Conservation (phyloP, 1,140 invertebrate genomes). For the Melanaphis sacchari region DNA sequence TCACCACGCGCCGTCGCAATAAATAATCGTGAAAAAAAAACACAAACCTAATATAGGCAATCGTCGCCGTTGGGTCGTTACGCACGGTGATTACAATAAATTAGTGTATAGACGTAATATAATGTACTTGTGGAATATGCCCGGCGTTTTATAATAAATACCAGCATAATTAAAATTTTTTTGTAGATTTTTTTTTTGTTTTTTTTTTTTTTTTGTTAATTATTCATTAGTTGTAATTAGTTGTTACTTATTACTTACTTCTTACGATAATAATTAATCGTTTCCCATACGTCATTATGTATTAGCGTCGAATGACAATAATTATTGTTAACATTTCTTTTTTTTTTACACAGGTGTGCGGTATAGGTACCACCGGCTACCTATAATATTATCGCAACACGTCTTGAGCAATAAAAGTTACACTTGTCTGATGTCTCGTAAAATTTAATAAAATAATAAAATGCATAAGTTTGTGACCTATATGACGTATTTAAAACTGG, state of each 20-base stretch:
- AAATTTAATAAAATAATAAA: background rate
- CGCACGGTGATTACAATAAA: background rate
- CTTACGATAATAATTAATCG: background rate
- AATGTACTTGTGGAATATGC: background rate
- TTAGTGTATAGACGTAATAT: background rate
- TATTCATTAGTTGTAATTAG: background rate
- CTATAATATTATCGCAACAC: background rate
- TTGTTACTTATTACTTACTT: background rate
- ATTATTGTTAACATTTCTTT: background rate
- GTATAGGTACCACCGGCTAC: no score
- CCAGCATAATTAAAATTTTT: background rate
- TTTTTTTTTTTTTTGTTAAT: background rate
- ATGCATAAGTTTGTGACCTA: background rate
- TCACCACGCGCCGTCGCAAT: background rate
- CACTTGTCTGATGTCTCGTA: no score
- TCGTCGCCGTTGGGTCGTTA: background rate
- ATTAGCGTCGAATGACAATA: background rate
- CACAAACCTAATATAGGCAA: background rate
- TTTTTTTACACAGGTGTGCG: background rate
- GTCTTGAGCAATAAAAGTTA: background rate
- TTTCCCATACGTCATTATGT: background rate
- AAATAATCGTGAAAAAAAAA: slow-evolving; percentile 6
- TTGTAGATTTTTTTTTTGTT: background rate
- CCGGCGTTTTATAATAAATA: background rate
- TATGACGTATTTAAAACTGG: background rate